Evolutionary conservation across 2,797 vertebrate genomes (phyloP).

Genomic region (Pseudocheirus occidentalis): DNA sequence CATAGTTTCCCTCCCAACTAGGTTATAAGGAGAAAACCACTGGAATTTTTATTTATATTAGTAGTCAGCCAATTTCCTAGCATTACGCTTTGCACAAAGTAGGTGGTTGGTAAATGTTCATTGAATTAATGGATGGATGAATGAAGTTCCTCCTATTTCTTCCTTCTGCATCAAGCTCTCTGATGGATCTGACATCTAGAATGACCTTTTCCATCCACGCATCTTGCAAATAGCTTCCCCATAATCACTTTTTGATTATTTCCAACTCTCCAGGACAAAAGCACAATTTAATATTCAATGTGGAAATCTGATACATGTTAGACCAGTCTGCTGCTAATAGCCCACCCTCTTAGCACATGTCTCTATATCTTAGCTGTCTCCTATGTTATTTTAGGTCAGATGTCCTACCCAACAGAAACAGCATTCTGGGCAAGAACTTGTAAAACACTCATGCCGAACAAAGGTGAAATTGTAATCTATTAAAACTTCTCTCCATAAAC

Average conservation of each 20-base stretch:
- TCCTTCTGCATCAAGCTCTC: neutral
- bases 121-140: neutral
- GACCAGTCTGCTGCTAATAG: neutral
- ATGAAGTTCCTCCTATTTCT: neutral
- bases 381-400: neutral
- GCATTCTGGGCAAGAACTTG: neutral
- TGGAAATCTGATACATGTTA: neutral
- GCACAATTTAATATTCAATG: neutral
- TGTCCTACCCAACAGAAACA: neutral
- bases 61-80: neutral
- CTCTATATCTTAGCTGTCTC: neutral
- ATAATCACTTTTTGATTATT: constrained; percentile 3
- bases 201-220: neutral
- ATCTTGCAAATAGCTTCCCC: neutral
- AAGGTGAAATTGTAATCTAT: neutral
- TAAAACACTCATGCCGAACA: neutral
- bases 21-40: neutral
- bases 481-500: neutral
- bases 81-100: neutral
- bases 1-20: neutral
- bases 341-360: neutral
- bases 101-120: neutral
- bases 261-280: neutral
- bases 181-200: neutral
- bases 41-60: neutral